Base-by-base conservation (phyloP, 2,113 vertebrate genomes). In the Parotia lawesii region DNA sequence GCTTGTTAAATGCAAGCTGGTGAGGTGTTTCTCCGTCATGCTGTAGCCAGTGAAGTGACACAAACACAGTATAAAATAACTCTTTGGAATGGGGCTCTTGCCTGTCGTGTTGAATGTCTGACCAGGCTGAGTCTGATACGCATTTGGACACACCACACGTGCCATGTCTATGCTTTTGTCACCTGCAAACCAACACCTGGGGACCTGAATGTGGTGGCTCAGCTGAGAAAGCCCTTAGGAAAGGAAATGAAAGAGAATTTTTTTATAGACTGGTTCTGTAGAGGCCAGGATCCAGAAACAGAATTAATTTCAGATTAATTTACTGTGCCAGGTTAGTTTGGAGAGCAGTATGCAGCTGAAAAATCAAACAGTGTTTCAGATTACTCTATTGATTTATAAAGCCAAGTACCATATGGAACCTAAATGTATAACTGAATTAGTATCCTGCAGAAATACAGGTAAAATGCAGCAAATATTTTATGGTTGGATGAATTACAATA, bases 361-460 rank as follows among this genome's bases (percentile, higher is more conserved):
- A 82, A 72, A 11, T 61, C 31, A n/a, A 57, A 61, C 64, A 0
- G 2, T n/a, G 79, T 94, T 94, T 85, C 31, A 82, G 21, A 85
- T 73, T 90, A 29, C 9, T 42, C 6, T 89, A 67, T 74, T 66
- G 83, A 77, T 83, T 80, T 75, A 60, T 70, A 81, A 81, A 94
- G 31, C 31, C 37, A 54, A 51, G 35, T 38, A 54, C 33, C 51
- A 11, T 54, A 51, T 45, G n/a, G n/a, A 87, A 48, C 12, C 27
- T 75, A 60, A 89, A 35, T 15, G 8, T 47, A 44, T 51, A 87
- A 31, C 38, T 89, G 33, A 84, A 74, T 70, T 71, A 20, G 2
- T 70, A 70, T 65, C 44, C 33, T 83, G 27, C n/a, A 85, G 69
- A 85, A 90, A 69, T 45, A 40, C 3, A 33, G 24, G 29, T 35